Evolutionary conservation across 2,888 invertebrate species (phyloP), one percentile per base, ranked within the genome.

Genomic region (Melanophora roralis): DNA sequence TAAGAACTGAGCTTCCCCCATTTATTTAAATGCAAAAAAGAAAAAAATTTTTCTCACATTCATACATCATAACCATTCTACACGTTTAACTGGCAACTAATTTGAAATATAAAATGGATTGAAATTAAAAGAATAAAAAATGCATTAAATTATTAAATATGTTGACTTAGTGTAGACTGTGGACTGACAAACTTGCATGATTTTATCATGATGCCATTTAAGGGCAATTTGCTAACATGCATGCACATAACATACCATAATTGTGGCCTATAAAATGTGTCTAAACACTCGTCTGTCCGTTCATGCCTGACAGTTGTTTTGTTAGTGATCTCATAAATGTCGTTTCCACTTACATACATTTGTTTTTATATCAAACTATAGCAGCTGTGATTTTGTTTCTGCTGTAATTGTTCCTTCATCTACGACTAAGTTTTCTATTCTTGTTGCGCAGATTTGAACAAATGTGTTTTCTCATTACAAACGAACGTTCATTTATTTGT

Each of bases 361-460:
- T 59, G 32, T n/a, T 11, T 23, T 74, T 59, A 43, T 23, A 64
- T 32, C 49, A n/a, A 51, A 40, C n/a, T n/a, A n/a, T 40, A 65
- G 81, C 83, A 83, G 83, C 83, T 83, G 83, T 83, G 83, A 83
- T 83, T 83, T 76, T 55, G 23, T 57, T 65, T 36, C 40, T 57
- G 45, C 11, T 27, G 43, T 9, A 14, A 34, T 34, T 45, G 49
- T 53, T 60, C 12, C 43, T 62, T 62, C 51, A 72, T 72, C 62
- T 72, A 72, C 73, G 64, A 73, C 47, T 57, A 59, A 74, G 49
- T 74, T 69, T 76, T 76, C 69, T 69, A 62, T 76, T 76, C 55
- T 76, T 69, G 19, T 75, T 47, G 75, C 75, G 62, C 75, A 69
- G 51, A 75, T 68, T 75, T 68, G 19, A 68, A 62, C 55, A 69